Conservation (phyloP, 2,113 vertebrate genomes). For the Oxyura jamaicensis region DNA sequence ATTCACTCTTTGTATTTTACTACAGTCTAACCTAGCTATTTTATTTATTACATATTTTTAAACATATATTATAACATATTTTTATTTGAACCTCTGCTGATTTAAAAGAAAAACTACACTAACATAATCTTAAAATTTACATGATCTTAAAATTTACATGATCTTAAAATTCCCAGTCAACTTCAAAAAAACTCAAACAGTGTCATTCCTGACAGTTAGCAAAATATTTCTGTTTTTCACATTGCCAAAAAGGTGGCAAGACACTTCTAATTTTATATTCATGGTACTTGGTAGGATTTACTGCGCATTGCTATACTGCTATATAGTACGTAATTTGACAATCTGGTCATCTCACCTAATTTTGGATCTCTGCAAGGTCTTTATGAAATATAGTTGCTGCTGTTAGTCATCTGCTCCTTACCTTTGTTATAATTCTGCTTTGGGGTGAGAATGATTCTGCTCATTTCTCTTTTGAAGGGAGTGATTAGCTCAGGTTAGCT, state of each 20-base stretch:
- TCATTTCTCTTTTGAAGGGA: not conserved
- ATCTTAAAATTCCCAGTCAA: not conserved
- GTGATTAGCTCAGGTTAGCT: rapidly evolving
- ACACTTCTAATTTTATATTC: not conserved
- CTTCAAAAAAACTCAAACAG: not conserved
- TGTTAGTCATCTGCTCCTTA: not conserved
- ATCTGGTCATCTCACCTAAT: not conserved
- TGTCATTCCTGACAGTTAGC: not conserved
- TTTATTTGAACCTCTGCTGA: not conserved
- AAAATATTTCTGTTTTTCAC: not conserved
- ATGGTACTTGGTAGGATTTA: not conserved
- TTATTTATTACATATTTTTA: not conserved
- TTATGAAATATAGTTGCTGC: not conserved
- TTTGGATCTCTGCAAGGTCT: not conserved
- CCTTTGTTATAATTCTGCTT: not conserved
- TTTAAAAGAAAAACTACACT: not conserved
- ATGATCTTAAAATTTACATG: too few relatives aligned
- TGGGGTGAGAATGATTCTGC: not conserved
- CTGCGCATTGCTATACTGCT: not conserved
- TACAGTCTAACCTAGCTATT: not conserved
- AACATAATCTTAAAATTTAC: not conserved
- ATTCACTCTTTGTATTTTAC: not conserved
- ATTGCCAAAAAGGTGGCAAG: not conserved
- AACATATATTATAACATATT: not conserved
- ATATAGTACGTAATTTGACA: not conserved